phyloP scores from a whole-genome alignment of 2,888 invertebrate genomes.

The Dasypogon diadema region DNA sequence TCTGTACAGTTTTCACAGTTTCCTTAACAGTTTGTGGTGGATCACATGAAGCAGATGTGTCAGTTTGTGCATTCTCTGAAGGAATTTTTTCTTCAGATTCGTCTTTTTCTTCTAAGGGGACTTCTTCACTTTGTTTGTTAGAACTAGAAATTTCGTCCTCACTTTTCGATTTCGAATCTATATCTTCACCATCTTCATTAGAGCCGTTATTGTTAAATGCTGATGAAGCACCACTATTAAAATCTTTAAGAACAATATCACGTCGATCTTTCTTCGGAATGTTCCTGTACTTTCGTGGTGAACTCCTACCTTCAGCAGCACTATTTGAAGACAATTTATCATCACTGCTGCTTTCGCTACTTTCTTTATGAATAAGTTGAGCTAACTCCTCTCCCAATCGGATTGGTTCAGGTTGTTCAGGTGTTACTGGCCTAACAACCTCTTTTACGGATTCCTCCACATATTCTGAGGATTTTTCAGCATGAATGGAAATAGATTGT shows the following conservation, averaged over 20 bases:
- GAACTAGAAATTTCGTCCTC: neutral
- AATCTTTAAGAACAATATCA: constrained; percentile 63
- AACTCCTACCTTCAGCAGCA: neutral
- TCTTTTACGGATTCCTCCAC: neutral
- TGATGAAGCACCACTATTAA: constrained; percentile 55
- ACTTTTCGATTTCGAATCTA: no score
- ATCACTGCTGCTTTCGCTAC: constrained; percentile 25
- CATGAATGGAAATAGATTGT: constrained; percentile 21
- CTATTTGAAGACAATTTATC: neutral
- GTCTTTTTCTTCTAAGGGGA: no score
- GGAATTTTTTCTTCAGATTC: neutral
- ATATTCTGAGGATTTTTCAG: constrained; percentile 43
- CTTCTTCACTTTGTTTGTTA: neutral
- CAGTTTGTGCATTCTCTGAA: neutral
- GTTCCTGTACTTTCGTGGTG: constrained; percentile 62
- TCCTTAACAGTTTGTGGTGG: no score
- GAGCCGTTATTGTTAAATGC: neutral
- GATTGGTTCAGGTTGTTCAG: constrained; percentile 8
- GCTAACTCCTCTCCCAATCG: constrained; percentile 7
- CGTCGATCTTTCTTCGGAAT: constrained; percentile 68
- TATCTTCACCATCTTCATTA: constrained; percentile 2
- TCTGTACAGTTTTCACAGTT: no score
- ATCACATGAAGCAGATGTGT: neutral
- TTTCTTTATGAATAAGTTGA: constrained; percentile 27
- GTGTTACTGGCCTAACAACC: no score